phyloP scores from a whole-genome alignment of 2,888 invertebrate genomes.

The Parnassius mnemosyne region DNA sequence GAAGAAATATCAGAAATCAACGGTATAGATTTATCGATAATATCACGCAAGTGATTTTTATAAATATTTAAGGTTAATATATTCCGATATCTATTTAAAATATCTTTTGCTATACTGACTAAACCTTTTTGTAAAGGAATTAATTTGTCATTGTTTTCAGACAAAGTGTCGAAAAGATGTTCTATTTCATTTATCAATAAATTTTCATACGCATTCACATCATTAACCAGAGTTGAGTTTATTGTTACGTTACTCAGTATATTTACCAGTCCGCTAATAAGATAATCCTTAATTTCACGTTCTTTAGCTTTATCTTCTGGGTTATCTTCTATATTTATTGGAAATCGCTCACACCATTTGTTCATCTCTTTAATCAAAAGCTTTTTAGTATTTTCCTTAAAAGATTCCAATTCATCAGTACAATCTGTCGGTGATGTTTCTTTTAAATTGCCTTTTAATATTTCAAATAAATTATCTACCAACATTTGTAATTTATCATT shows the following conservation, averaged over 20 bases:
- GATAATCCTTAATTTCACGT: slow-evolving; percentile 7
- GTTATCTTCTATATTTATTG: slow-evolving; percentile 1
- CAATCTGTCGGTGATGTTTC: slow-evolving; percentile 1
- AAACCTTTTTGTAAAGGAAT: slow-evolving; percentile 18
- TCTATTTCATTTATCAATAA: slow-evolving; percentile 59
- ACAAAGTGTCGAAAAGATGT: slow-evolving; percentile 47
- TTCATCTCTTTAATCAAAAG: slow-evolving; percentile 8
- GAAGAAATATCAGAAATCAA: slow-evolving; percentile 30
- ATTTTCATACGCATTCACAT: slow-evolving; percentile 50
- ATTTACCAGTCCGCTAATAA: slow-evolving; percentile 10
- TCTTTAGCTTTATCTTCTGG: slow-evolving; percentile 8
- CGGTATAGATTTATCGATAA: slow-evolving; percentile 47
- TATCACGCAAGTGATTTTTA: slow-evolving; percentile 48
- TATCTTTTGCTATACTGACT: slow-evolving; percentile 21
- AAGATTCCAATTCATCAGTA: not conserved
- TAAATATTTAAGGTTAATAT: slow-evolving; percentile 44
- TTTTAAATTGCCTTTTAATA: slow-evolving; percentile 11
- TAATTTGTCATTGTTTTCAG: slow-evolving; percentile 28
- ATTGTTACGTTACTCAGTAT: slow-evolving; percentile 49
- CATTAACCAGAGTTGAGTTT: slow-evolving; percentile 47
- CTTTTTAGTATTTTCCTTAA: slow-evolving; percentile 9
- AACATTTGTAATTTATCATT: slow-evolving; percentile 14
- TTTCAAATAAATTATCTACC: slow-evolving; percentile 10
- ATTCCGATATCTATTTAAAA: slow-evolving; percentile 30
- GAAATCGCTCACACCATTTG: slow-evolving; percentile 1